Evolutionary conservation across 1,140 invertebrate species (phyloP).

Genomic region (Diplogasteroides magnus): DNA sequence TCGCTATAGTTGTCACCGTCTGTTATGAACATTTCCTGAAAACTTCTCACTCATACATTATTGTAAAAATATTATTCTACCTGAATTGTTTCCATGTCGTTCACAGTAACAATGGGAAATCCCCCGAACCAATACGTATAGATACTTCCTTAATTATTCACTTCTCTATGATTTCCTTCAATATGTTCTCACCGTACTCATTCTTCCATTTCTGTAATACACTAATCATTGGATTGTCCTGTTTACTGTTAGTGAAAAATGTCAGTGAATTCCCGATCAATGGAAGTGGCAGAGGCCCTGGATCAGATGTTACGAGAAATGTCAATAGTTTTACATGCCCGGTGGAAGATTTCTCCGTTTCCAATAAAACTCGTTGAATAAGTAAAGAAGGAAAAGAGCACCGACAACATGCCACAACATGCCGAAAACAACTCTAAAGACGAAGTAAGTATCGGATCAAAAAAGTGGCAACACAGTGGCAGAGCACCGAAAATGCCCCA

Average conservation of each 20-base stretch:
- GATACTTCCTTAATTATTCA: not conserved
- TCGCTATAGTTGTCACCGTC: not conserved
- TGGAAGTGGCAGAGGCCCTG: not conserved
- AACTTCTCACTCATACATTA: not conserved
- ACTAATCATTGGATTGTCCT: not conserved
- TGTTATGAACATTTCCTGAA: not conserved
- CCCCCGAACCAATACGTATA: not conserved
- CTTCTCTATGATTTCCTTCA: not conserved
- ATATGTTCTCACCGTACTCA: not conserved
- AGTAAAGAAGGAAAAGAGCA: not conserved
- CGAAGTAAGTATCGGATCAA: too few relatives aligned
- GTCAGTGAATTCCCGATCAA: not conserved
- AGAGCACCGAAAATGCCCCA: too few relatives aligned
- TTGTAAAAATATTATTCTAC: not conserved
- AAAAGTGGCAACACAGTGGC: too few relatives aligned
- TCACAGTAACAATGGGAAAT: not conserved
- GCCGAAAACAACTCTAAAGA: too few relatives aligned
- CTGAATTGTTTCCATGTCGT: not conserved
- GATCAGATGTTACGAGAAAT: not conserved
- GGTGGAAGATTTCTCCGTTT: not conserved
- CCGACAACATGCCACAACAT: too few relatives aligned
- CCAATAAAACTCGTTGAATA: not conserved
- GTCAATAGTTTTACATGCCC: not conserved
- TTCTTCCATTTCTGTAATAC: not conserved
- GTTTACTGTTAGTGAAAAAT: not conserved